Evolutionary conservation across 2,888 invertebrate genomes (phyloP).

Genomic region (Drosophila sordidula): DNA sequence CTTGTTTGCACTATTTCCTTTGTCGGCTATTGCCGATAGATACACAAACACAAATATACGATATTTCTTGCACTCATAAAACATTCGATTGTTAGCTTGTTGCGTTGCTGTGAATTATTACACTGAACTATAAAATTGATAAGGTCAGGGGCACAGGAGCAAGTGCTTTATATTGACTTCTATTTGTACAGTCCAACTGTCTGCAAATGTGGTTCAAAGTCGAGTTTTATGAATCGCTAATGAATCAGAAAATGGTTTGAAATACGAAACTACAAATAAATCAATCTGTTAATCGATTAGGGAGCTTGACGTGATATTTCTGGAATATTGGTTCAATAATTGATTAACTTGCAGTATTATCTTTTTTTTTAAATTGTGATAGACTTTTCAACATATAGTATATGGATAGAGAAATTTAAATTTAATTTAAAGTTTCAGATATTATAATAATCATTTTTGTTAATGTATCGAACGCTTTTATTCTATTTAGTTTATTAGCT

Average conservation of each 20-base stretch:
- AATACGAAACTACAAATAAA: neutral
- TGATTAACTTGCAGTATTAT: no score
- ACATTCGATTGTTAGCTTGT: slow-evolving; percentile 30
- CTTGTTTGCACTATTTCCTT: slow-evolving; percentile 68
- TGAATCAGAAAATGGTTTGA: slow-evolving; percentile 8
- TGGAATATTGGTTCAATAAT: no score
- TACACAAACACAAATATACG: slow-evolving; percentile 24
- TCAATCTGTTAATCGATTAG: neutral
- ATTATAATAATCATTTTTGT: no score
- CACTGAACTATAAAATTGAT: slow-evolving; percentile 53
- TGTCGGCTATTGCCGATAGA: slow-evolving; percentile 62
- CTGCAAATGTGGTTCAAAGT: slow-evolving; percentile 29
- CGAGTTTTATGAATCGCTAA: slow-evolving; percentile 15
- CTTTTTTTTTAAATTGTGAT: no score
- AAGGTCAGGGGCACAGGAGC: slow-evolving; percentile 51
- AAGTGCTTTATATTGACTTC: slow-evolving; percentile 26
- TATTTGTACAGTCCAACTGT: slow-evolving; percentile 4
- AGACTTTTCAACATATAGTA: no score
- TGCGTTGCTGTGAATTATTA: slow-evolving; percentile 55
- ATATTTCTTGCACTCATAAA: slow-evolving; percentile 41
- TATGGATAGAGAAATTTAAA: no score
- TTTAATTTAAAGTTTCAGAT: no score
- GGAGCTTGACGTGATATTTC: neutral
- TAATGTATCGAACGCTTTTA: no score
- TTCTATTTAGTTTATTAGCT: no score